Evolutionary conservation across 2,888 invertebrate species (phyloP), one percentile per base, ranked within the genome.

Genomic region (Agriopis marginaria): DNA sequence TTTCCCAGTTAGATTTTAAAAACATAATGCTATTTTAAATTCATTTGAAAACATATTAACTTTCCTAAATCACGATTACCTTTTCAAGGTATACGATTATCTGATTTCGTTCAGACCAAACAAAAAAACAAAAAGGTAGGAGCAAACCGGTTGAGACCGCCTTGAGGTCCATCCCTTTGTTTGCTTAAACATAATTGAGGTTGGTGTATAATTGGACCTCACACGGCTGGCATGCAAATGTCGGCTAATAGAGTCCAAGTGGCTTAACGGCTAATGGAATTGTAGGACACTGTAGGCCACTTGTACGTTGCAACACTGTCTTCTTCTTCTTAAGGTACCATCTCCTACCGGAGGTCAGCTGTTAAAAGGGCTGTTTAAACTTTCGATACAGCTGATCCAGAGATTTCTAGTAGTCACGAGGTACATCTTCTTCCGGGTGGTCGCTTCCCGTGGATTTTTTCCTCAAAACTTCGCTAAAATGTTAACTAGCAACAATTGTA

Each of bases 221-320:
- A 85, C 82, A 85, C 80, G 86, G 85, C 83, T 84, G 81, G 82
- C 80, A 91, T 89, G 90, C 88, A 91, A 92, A 92, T 91, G 86
- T 85, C 78, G 83, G 84, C 82, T 87, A 87, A 89, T 86, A 89
- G 88, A 87, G 67, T 63, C 62, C 66, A 66, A 70, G 47, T 66
- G 63, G 66, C 59, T 70, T 66, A 49, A 45, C 39, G 64, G 66
- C 63, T 70, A 70, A 70, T 70, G 50, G 54, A 66, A 70, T 66
- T 70, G 61, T 61, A 53, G 40, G 45, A 40, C 62, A 51, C 23
- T 40, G 58, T 54, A 56, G n/a, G n/a, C n/a, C n/a, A n/a, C n/a
- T n/a, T n/a, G n/a, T n/a, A n/a, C n/a, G n/a, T n/a, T n/a, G n/a
- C n/a, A n/a, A n/a, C n/a, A n/a, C n/a, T n/a, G n/a, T n/a, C n/a